phyloP scores from a whole-genome alignment of 2,113 vertebrate genomes.

The Scartelaos histophorus region DNA sequence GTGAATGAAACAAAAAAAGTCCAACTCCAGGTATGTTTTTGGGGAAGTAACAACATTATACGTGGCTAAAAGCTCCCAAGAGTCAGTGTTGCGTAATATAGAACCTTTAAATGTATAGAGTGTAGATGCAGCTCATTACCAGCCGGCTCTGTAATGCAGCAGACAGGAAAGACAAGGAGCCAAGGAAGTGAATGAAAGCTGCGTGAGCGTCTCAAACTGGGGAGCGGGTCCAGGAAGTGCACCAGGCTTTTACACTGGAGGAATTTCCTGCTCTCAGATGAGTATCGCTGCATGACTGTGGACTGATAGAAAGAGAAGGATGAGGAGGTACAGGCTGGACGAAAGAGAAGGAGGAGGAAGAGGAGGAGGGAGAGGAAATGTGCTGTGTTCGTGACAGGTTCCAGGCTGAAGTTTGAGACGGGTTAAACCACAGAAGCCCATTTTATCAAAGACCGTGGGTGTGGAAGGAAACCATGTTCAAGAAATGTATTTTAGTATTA shows the following conservation, averaged over 20 bases:
- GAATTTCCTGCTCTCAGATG: constrained; percentile 76
- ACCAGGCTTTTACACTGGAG: constrained; percentile 63
- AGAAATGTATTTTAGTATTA: background rate
- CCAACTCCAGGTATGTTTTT: too few species aligned
- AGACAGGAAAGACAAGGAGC: constrained; percentile 13
- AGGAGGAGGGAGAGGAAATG: constrained; percentile 10
- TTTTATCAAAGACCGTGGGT: constrained; percentile 15
- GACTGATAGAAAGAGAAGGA: constrained; percentile 15
- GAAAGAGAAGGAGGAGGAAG: constrained; percentile 7
- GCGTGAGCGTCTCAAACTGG: constrained; percentile 21
- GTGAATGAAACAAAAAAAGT: too few species aligned
- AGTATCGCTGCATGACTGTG: constrained; percentile 51
- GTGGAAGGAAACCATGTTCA: background rate
- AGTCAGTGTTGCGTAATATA: too few species aligned
- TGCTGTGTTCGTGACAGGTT: constrained; percentile 23
- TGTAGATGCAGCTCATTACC: background rate
- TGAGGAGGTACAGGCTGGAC: constrained; percentile 8
- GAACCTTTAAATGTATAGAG: too few species aligned
- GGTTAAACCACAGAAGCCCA: constrained; percentile 21
- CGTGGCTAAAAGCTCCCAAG: too few species aligned
- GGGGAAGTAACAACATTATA: too few species aligned
- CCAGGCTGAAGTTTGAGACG: constrained; percentile 25
- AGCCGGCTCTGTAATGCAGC: constrained; percentile 34
- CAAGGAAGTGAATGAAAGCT: background rate
- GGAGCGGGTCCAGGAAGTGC: constrained; percentile 65